Evolutionary conservation across 1,140 invertebrate genomes (phyloP).

Genomic region (Ips typographus): DNA sequence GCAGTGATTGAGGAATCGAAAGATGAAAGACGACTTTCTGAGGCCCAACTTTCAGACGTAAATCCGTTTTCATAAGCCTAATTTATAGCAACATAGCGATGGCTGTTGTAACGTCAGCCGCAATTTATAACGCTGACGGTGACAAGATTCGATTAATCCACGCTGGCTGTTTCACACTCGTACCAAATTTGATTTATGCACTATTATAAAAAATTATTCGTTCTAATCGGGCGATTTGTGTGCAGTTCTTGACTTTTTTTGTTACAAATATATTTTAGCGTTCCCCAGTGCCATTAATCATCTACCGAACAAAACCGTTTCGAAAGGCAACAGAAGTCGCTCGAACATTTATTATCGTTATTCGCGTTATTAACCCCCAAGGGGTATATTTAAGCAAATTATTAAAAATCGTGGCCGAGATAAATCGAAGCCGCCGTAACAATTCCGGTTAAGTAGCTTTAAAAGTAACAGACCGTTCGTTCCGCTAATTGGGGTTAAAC

Average conservation of each 20-base stretch:
- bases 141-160: constrained; percentile 16
- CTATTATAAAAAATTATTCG: no score
- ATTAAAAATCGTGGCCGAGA: not conserved
- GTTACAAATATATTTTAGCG: not conserved
- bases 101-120: constrained; percentile 11
- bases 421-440: constrained; percentile 5
- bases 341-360: not conserved
- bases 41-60: constrained; percentile 2
- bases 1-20: not conserved
- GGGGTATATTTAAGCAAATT: constrained; percentile 4
- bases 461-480: constrained; percentile 15
- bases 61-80: constrained; percentile 19
- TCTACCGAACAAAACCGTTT: no score
- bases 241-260: not conserved
- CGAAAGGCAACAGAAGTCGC: not conserved
- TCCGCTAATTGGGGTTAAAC: constrained; percentile 16
- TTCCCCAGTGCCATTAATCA: not conserved
- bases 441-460: constrained; percentile 13
- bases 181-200: constrained; percentile 8
- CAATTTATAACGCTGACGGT: constrained; percentile 19
- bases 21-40: not conserved
- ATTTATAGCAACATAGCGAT: constrained; percentile 17
- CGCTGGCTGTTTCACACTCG: not conserved
- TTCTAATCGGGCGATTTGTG: not conserved
- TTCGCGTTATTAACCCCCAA: constrained; percentile 1